Base-by-base conservation (phyloP, 2,113 vertebrate species). In the Herpailurus yagouaroundi region DNA sequence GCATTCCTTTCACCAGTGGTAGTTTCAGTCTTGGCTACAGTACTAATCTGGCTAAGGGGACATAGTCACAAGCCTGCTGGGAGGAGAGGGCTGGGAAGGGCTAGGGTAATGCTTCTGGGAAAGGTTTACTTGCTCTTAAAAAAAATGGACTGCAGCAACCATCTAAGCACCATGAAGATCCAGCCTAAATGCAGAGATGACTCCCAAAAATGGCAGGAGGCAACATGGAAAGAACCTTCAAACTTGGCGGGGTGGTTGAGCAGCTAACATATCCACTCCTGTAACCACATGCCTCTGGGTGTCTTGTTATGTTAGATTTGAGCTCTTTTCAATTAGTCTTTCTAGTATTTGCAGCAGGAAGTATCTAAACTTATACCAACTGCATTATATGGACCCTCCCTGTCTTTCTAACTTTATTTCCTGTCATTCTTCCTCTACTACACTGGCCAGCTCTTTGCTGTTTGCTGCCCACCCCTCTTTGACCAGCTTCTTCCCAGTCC, bases 241-340 rank as follows among this genome's bases (percentile, higher is more conserved):
- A 38, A 41, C 77, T 82, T 25, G 19, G 50, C 5, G 18, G 23
- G 36, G 14, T 63, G 14, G 52, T 29, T 27, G 85, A 89, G 76
- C 64, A 50, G 52, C 85, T 81, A 36, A 73, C 52, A 8, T 25
- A 27, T 10, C 55, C 41, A 50, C 25, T 52, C 19, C 60, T 27
- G 33, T 79, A 73, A 82, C 25, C 9, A 31, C 4, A 1, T 19
- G 77, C 13, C 76, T 82, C 36, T 29, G 41, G 33, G 45, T 18
- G 27, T 52, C 55, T 64, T 57, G n/a, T 18, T 69, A 19, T 29
- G 13, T 66, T 66, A 86, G 84, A 38, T 82, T 81, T 41, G 73
- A 96, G 45, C 13, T 91, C 85, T 87, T 92, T 94, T 90, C 31
- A 90, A 83, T 90, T 45, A 73, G 23, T 19, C 31, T 36, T 79